Base-by-base conservation (phyloP, 1,140 invertebrate genomes). In the Goniozus legneri region DNA sequence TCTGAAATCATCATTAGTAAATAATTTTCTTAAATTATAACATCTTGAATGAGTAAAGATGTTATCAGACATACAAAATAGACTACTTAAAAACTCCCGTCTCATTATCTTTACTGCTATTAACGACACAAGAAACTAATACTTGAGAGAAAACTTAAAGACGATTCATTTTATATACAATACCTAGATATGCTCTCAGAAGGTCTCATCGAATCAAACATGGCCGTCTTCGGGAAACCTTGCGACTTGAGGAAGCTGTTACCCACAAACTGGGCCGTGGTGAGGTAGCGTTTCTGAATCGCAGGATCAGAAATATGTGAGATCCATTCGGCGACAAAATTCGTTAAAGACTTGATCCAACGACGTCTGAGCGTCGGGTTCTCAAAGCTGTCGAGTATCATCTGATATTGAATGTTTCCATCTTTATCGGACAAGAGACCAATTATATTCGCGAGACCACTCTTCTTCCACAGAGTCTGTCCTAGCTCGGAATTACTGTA, bases 161-260 rank as follows among this genome's bases (percentile, higher is more conserved):
- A n/a, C n/a, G n/a, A n/a, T n/a, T n/a, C n/a, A n/a, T n/a, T n/a
- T n/a, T n/a, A n/a, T n/a, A n/a, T n/a, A n/a, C n/a, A n/a, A n/a
- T n/a, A 57, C 78, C 79, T 30, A 71, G 83, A 53, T 81, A 77
- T 32, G 50, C 86, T 88, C 50, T 89, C 82, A 1, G 81, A 79
- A 1, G 87, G 84, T 33, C 79, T 78, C 1, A 76, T 73, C n/a
- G 82, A 75, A 60, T 89, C 84, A 58, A 90, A 85, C 56, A 84
- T 80, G 0, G 81, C 80, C 2, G 79, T 73, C 58, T 87, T 86
- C 0, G 87, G 86, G 44, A 86, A 83, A 22, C 87, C 86, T 61
- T 88, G 85, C 19, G 82, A 79, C 54, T 87, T 86, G 1, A 91
- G 65, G 61, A 88, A 87, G 43, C 83, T 82, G 64, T 91, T 91